Evolutionary conservation across 2,888 invertebrate genomes (phyloP).

Genomic region (Netelia fuscicornis): DNA sequence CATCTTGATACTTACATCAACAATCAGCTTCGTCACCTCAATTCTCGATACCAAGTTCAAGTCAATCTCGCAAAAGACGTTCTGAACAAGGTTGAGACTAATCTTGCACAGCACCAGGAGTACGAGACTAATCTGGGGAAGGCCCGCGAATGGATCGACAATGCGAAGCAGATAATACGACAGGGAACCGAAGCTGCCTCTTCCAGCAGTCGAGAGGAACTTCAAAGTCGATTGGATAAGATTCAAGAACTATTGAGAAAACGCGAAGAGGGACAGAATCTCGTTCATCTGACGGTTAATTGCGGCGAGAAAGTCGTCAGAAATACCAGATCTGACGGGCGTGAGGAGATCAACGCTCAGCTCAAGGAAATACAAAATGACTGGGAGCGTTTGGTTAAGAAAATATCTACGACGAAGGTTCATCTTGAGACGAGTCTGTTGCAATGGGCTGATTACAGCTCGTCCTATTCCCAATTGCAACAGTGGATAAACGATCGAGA

Average conservation of each 20-base stretch:
- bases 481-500: conserved; percentile 98
- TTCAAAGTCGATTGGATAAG: conserved; percentile 92
- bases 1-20: conserved; percentile 95
- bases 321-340: conserved; percentile 95
- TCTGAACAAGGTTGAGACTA: conserved; percentile 95
- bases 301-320: conserved; percentile 95
- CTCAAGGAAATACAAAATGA: conserved; percentile 95
- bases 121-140: conserved; percentile 92
- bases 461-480: conserved; percentile 95
- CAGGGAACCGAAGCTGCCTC: conserved; percentile 92
- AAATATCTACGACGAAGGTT: conserved; percentile 96
- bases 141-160: conserved; percentile 94
- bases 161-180: conserved; percentile 93
- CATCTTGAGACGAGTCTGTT: conserved; percentile 95
- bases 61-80: conserved; percentile 96
- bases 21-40: conserved; percentile 93
- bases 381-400: conserved; percentile 96
- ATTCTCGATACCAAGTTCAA: conserved; percentile 95
- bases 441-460: conserved; percentile 98
- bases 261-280: conserved; percentile 94
- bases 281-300: conserved; percentile 94
- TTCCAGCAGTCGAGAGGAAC: conserved; percentile 92
- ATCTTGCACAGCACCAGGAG: conserved; percentile 93
- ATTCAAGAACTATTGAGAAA: conserved; percentile 92
- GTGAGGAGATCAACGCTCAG: conserved; percentile 94